Conservation (phyloP, 2,888 invertebrate species). For the Drosophila planitibia region DNA sequence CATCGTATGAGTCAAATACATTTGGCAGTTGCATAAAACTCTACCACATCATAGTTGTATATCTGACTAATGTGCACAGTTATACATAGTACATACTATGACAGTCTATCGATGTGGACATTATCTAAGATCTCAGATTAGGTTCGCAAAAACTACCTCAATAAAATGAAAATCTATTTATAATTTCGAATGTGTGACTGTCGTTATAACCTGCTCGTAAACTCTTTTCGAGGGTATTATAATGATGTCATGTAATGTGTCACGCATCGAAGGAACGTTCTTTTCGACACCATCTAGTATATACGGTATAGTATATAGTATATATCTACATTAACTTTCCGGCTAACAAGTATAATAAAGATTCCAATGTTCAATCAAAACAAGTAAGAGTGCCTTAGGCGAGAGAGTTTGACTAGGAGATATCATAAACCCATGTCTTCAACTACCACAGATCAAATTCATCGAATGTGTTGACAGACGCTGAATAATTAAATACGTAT, state of each 20-base stretch:
- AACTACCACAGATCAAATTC: background rate
- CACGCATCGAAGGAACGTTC: background rate
- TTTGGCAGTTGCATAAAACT: constrained; percentile 25
- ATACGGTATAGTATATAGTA: background rate
- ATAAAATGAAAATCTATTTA: constrained; percentile 2
- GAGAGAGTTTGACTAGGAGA: background rate
- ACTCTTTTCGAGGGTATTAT: background rate
- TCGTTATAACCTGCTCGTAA: background rate
- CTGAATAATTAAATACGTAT: background rate
- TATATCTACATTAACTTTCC: background rate
- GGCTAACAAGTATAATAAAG: background rate
- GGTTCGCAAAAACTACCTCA: background rate
- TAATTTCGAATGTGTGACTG: background rate
- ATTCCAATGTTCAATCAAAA: background rate
- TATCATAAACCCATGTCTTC: background rate
- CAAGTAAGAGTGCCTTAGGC: background rate
- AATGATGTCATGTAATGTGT: constrained; percentile 1
- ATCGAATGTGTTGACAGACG: background rate
- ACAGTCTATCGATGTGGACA: background rate
- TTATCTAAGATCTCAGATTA: background rate
- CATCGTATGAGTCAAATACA: constrained; percentile 25
- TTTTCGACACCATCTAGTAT: background rate
- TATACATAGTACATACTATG: background rate
- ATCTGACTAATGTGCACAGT: background rate
- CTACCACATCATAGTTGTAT: background rate